Evolutionary conservation across 2,113 vertebrate genomes (phyloP).

Genomic region (Gallinago undulata): DNA sequence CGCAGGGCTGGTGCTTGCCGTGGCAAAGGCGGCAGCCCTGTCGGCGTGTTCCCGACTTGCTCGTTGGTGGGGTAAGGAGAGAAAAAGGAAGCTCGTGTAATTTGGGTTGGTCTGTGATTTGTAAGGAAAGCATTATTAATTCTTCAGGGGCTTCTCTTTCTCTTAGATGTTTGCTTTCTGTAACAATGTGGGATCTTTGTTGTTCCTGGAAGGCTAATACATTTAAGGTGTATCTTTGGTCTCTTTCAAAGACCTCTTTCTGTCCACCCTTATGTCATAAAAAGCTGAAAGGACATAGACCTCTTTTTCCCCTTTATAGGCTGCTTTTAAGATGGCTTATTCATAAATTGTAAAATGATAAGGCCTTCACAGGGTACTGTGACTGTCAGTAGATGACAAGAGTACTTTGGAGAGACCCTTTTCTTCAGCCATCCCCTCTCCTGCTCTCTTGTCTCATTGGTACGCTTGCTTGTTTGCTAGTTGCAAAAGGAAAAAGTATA

Average conservation of each 20-base stretch:
- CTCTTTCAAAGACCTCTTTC: neutral
- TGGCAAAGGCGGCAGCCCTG: neutral
- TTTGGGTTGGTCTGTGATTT: fast-evolving
- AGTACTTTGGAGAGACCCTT: neutral
- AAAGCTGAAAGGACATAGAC: neutral
- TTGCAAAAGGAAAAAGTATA: neutral
- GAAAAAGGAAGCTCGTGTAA: too few relatives aligned
- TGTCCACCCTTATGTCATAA: neutral
- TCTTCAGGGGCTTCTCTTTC: neutral
- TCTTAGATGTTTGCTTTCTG: neutral
- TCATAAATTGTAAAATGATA: neutral
- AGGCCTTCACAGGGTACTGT: neutral
- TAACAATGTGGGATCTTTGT: neutral
- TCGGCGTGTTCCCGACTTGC: neutral
- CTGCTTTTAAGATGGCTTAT: neutral
- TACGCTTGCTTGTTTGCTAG: neutral
- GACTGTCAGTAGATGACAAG: neutral
- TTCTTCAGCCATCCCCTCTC: neutral
- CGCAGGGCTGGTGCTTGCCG: neutral
- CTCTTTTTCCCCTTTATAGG: neutral
- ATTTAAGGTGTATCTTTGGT: neutral
- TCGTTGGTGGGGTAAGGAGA: too few relatives aligned
- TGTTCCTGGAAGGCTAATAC: neutral
- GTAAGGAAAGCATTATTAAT: fast-evolving
- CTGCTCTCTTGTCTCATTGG: neutral